Evolutionary conservation across 2,113 vertebrate species (phyloP).

Genomic region (Plecturocebus donacophilus): DNA sequence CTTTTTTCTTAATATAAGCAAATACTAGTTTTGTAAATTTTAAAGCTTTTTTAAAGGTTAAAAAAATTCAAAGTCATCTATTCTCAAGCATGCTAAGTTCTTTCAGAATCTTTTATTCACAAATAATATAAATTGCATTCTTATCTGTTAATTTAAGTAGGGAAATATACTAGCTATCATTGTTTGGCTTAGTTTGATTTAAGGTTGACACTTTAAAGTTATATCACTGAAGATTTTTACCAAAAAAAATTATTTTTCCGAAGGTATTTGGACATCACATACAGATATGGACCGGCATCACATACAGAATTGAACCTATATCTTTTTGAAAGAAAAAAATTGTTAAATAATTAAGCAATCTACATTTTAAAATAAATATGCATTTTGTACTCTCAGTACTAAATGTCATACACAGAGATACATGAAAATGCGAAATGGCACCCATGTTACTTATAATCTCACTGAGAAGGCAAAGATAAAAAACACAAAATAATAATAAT

Average conservation of each 20-base stretch:
- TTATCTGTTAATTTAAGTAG: slow-evolving; percentile 1
- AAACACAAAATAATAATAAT: background rate
- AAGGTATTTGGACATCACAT: no score
- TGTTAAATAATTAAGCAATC: background rate
- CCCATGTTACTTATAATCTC: background rate
- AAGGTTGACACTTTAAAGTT: background rate
- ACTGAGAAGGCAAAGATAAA: slow-evolving; percentile 3
- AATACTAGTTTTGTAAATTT: background rate
- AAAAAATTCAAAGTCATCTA: slow-evolving; percentile 23
- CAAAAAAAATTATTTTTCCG: background rate
- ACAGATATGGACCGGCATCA: no score
- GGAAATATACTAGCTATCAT: background rate
- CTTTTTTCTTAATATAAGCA: background rate
- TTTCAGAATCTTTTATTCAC: background rate
- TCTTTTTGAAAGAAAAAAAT: slow-evolving; percentile 1
- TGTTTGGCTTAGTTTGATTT: background rate
- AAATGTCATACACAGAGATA: background rate
- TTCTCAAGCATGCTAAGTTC: slow-evolving; percentile 10
- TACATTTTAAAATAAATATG: background rate
- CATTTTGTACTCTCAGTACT: background rate
- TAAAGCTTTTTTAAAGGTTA: background rate
- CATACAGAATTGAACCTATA: background rate
- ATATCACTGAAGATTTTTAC: background rate
- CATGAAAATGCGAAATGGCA: background rate
- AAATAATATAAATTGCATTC: background rate